These are phyloP conservation scores for Phalacrocorax carbo DNA, from an alignment of 2,113 vertebrate genomes.

Conservation along the genomic window DNA sequence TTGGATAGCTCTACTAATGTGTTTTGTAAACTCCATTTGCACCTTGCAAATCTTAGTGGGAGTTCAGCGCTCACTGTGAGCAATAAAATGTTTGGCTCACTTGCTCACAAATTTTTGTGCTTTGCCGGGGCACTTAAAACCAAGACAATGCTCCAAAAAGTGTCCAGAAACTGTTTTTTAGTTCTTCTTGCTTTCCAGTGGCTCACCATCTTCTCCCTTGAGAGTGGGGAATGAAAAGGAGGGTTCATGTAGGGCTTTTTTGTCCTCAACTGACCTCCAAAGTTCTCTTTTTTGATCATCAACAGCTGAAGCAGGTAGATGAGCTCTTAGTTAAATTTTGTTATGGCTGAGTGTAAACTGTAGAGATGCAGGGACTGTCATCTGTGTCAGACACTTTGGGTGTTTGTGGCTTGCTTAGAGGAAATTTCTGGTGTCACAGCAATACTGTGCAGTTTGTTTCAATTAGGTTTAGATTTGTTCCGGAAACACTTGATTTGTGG, in stretches of 20 bases:
- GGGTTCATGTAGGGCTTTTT: background rate
- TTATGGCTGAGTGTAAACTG: background rate
- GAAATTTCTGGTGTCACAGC: background rate
- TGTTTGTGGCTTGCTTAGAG: background rate
- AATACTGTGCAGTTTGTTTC: background rate
- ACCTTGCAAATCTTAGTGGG: conserved; percentile 49
- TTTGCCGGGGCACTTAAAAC: background rate
- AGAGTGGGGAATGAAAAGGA: background rate
- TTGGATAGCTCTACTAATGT: conserved; percentile 5
- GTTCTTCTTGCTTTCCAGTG: background rate
- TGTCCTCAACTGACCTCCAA: background rate
- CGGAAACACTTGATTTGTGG: background rate
- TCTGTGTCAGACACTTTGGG: background rate
- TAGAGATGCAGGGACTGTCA: background rate
- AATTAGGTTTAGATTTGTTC: background rate
- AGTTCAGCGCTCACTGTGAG: background rate
- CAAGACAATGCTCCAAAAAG: background rate
- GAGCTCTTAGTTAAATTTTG: background rate
- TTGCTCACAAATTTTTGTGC: background rate
- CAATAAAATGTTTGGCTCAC: background rate
- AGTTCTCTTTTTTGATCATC: background rate
- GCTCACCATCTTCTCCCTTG: background rate
- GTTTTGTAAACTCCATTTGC: conserved; percentile 50
- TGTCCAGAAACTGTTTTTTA: background rate
- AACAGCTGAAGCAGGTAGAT: background rate